Base-by-base conservation (phyloP, 1,140 invertebrate species). In the Apis florea region DNA sequence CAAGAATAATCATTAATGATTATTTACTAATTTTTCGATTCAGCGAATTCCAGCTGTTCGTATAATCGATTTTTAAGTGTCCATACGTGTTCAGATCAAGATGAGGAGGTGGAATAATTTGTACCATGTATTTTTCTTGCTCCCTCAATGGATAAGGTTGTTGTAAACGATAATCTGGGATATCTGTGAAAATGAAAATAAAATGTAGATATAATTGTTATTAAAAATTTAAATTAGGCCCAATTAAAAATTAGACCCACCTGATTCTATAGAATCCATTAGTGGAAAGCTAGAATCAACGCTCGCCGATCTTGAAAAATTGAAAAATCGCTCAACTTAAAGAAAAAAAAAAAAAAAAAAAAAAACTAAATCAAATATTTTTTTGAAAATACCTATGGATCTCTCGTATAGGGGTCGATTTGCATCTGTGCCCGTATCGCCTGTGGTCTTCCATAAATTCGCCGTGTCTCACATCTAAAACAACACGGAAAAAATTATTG, bases 51-150 rank as follows among this genome's bases (percentile, higher is more conserved):
- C 96, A 96, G 89, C 95, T 96, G 88, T 94, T 95, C 3, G 96
- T 96, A 88, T 97, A 96, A 91, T 97, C 96, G 79, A 97, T 96
- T 91, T 96, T 96, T 21, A 96, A 92, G 86, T 96, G 96, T 47
- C 96, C 96, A 82, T 96, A 96, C 47, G 95, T 95, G 59, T 95
- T 96, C 15, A 96, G 90, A 53, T 95, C 95, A 88, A 96, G 95
- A 89, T 95, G 90, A 10, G 89, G 74, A 19, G 90, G 73, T 17
- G 89, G 83, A 67, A 87, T 66, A 67, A 89, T 82, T 72, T 91
- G 59, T 21, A 74, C 85, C 59, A 88, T 74, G 74, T 90, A 89
- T 68, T 87, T 87, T 26, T 86, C 84, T 71, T 90, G 21, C 1
- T 21, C 58, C 53, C 67, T 54, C 13, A 54, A 49, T 54, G 24